Conservation (phyloP, 2,113 vertebrate genomes). For the Heliornis fulica region DNA sequence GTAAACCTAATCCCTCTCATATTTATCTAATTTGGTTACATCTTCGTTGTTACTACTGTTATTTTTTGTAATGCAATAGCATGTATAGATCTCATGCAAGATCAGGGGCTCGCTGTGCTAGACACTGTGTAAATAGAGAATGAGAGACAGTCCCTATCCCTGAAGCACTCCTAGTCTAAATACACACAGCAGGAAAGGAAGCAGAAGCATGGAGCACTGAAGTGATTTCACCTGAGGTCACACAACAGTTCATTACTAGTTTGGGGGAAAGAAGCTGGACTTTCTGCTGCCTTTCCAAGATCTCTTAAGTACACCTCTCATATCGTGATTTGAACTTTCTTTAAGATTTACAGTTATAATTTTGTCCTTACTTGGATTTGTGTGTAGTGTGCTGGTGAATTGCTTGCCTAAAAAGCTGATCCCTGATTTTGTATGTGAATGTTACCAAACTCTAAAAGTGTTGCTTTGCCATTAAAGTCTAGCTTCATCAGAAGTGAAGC, state of each 20-base stretch:
- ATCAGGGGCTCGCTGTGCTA: not conserved
- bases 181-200: not conserved
- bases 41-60: not conserved
- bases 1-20: not conserved
- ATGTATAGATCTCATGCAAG: not conserved
- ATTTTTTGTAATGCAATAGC: conserved; percentile 18
- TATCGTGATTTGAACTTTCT: not conserved
- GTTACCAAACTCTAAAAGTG: not conserved
- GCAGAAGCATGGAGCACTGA: not conserved
- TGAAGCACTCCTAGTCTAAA: conserved; percentile 25
- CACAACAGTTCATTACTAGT: not conserved
- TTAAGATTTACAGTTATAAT: not conserved
- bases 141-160: conserved; percentile 20
- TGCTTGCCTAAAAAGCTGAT: not conserved
- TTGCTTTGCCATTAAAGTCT: not conserved
- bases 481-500: not conserved
- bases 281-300: not conserved
- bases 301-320: not conserved
- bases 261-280: not conserved
- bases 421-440: not conserved
- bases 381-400: not conserved
- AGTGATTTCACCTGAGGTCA: not conserved
- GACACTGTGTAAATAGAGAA: conserved; percentile 20
- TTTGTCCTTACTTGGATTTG: not conserved
- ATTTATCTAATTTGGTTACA: conserved; percentile 6